These are phyloP conservation scores for Eubucco bourcierii DNA, from an alignment of 2,113 vertebrate genomes.

Conservation along the genomic window DNA sequence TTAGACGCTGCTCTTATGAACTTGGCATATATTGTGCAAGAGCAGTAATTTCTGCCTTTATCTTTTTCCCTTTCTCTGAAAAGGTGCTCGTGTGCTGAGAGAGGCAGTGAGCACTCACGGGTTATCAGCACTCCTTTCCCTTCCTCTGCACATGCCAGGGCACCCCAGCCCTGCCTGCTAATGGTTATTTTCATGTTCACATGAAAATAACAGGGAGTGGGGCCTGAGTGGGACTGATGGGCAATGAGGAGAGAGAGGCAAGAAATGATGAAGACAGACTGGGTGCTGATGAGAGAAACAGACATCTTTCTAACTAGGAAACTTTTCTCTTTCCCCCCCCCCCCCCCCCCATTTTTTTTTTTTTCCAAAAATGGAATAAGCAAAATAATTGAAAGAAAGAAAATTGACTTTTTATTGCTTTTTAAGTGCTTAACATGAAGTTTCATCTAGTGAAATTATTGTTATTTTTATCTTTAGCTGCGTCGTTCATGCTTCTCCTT, in stretches of 20 bases:
- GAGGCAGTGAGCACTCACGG: not conserved
- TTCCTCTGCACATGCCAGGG: not conserved
- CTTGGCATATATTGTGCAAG: constrained; percentile 37
- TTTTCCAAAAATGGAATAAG: constrained; percentile 31
- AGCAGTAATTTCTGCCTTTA: constrained; percentile 55
- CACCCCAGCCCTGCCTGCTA: not conserved
- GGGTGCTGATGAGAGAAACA: not conserved
- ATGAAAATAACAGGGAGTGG: not conserved
- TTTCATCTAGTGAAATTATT: constrained; percentile 68
- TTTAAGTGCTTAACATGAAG: constrained; percentile 72
- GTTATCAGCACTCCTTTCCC: not conserved
- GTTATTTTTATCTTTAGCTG: constrained; percentile 72
- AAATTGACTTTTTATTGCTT: constrained; percentile 71
- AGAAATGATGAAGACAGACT: not conserved
- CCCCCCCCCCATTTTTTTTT: fast-evolving
- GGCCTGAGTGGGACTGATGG: not conserved
- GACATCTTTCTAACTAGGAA: not conserved
- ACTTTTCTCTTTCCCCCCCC: not conserved
- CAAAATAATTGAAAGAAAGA: constrained; percentile 69
- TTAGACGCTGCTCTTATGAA: constrained; percentile 66
- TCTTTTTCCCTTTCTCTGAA: constrained; percentile 19
- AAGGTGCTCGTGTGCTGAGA: constrained; percentile 41
- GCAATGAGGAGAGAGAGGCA: not conserved
- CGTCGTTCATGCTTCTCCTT: constrained; percentile 41
- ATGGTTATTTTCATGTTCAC: not conserved